A percentile compares a stretch with the other conserved stretches of the same genome.
Conservation (phyloP, 2,888 invertebrate genomes). For the Parapristionchus giblindavisi region DNA sequence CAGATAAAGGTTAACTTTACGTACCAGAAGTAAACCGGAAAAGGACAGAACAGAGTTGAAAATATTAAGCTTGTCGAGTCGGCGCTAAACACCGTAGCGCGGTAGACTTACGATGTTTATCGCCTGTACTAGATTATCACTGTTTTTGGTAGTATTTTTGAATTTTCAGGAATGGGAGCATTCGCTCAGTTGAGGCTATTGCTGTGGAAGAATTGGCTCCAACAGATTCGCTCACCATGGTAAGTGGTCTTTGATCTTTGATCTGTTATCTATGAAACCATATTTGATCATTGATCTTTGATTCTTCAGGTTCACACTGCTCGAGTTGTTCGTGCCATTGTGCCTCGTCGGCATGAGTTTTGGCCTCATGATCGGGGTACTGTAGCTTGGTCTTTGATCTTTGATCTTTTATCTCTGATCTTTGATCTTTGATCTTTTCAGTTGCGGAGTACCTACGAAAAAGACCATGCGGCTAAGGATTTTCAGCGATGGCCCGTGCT, state of each 20-base stretch:
- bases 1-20: too few relatives aligned
- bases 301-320: conserved; percentile 57
- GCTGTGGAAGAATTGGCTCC: conserved; percentile 63
- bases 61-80: too few relatives aligned
- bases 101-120: too few relatives aligned
- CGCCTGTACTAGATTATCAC: too few relatives aligned
- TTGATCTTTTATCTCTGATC: background rate
- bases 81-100: too few relatives aligned
- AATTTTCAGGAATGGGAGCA: conserved; percentile 52
- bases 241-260: too few relatives aligned
- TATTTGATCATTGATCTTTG: background rate
- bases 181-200: conserved; percentile 61
- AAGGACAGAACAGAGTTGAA: too few relatives aligned
- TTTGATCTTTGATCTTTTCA: conserved; percentile 41
- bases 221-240: conserved; percentile 53
- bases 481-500: conserved; percentile 54
- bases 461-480: conserved; percentile 43
- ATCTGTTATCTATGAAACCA: too few relatives aligned
- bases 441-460: conserved; percentile 58
- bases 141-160: too few relatives aligned
- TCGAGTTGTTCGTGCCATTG: conserved; percentile 61
- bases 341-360: conserved; percentile 59
- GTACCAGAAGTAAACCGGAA: too few relatives aligned
- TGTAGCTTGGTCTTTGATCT: background rate
- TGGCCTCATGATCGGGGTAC: conserved; percentile 61